A percentile compares a stretch with the other conserved stretches of the same genome.
These are phyloP conservation scores for Dicyrtomina minuta DNA, from an alignment of 2,888 invertebrate genomes.

Conservation along the genomic window DNA sequence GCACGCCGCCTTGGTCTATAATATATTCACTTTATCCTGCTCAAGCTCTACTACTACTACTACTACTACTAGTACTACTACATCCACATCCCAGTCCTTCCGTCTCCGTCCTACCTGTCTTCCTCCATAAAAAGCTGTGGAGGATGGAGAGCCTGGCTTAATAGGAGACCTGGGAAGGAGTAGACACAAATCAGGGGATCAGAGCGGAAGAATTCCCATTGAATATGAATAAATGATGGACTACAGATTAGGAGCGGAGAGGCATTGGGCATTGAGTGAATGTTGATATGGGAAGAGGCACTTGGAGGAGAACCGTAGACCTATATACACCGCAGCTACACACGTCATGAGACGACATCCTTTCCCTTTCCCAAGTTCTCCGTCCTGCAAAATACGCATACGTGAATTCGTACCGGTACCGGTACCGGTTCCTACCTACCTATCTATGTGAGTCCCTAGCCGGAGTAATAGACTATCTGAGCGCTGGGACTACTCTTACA, in stretches of 20 bases:
- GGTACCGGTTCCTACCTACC: too few relatives aligned
- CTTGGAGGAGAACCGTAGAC: not conserved
- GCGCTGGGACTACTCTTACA: too few relatives aligned
- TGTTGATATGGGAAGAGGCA: not conserved
- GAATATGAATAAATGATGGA: slow-evolving; percentile 30
- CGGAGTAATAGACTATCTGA: too few relatives aligned
- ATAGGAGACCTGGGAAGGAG: slow-evolving; percentile 22
- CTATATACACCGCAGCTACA: too few relatives aligned
- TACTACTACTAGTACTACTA: too few relatives aligned
- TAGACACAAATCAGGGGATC: slow-evolving; percentile 24
- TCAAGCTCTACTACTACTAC: too few relatives aligned
- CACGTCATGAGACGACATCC: too few relatives aligned
- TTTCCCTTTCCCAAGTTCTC: not conserved
- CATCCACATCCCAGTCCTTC: not conserved
- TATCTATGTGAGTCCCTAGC: too few relatives aligned
- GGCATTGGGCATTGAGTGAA: not conserved
- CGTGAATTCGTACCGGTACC: too few relatives aligned
- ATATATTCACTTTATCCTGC: too few relatives aligned
- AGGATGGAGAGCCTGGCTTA: not conserved
- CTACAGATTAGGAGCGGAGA: slow-evolving; percentile 29
- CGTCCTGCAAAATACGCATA: too few relatives aligned
- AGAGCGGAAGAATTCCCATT: slow-evolving; percentile 25
- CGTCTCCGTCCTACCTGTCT: not conserved
- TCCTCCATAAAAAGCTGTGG: not conserved
- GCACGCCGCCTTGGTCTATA: too few relatives aligned